These are phyloP conservation scores for Pseudeuparius sepicola DNA, from an alignment of 2,888 invertebrate species.

Conservation along the genomic window DNA sequence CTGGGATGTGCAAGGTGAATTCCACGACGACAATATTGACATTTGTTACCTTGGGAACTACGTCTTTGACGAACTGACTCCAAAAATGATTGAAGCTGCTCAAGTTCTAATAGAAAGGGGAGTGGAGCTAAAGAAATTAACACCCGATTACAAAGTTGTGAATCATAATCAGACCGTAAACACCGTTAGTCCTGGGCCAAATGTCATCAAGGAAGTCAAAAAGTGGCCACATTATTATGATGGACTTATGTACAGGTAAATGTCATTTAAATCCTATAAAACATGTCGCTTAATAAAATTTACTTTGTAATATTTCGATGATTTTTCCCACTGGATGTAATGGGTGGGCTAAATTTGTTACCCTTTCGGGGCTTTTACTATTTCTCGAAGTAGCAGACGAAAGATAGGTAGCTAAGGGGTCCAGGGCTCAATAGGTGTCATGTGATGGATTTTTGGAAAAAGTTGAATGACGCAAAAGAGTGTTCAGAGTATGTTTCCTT, in stretches of 20 bases:
- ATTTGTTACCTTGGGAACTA: slow-evolving; percentile 24
- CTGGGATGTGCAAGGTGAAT: slow-evolving; percentile 29
- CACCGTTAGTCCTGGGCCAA: slow-evolving; percentile 43
- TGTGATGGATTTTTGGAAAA: too few species aligned
- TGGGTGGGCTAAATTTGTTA: too few species aligned
- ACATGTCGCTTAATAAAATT: too few species aligned
- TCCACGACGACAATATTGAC: slow-evolving; percentile 19
- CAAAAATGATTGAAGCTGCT: slow-evolving; percentile 39
- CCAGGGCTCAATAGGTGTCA: too few species aligned
- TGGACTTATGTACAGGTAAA: slow-evolving; percentile 11
- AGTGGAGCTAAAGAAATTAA: slow-evolving; percentile 5
- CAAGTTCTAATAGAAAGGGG: slow-evolving; percentile 35
- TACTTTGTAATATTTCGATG: too few species aligned
- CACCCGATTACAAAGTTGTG: slow-evolving; percentile 38
- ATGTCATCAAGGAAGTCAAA: slow-evolving; percentile 41
- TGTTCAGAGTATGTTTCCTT: too few species aligned
- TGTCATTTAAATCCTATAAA: too few species aligned
- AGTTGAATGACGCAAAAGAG: too few species aligned
- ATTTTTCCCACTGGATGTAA: too few species aligned
- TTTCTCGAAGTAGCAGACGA: too few species aligned
- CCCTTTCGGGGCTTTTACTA: too few species aligned
- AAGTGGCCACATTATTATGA: slow-evolving; percentile 41
- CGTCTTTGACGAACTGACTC: slow-evolving; percentile 25
- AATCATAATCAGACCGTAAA: slow-evolving; percentile 43
- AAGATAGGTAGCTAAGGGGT: too few species aligned